Evolutionary conservation across 2,888 invertebrate genomes (phyloP), one percentile per base, ranked within the genome.

Genomic region (Leptothorax acervorum): DNA sequence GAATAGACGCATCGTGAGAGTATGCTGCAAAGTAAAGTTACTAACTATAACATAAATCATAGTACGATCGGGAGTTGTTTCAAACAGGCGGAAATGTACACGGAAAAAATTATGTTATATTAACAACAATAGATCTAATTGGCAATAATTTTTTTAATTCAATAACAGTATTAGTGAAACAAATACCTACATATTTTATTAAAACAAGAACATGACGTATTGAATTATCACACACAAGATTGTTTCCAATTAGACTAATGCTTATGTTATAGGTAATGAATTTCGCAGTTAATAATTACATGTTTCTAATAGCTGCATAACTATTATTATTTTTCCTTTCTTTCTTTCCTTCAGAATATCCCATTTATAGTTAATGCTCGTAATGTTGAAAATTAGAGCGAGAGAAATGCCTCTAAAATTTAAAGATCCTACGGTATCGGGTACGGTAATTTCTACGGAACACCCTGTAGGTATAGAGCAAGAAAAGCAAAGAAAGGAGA

Each of bases 1-100:
- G 92, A 96, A 96, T 84, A 96, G 94, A 90, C 96, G 94, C 96
- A 96, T 96, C 86, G 66, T 73, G 87, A 83, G 39, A 11, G 28
- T 60, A 48, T 28, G 39, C 79, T 79, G 70, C 35, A 79, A 79
- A 6, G 23, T 70, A n/a, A 75, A 63, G 18, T 55, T 39, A 65
- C 48, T 60, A 23, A 48, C n/a, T 35, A 31, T 66, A 57, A 53
- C 12, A 42, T n/a, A 35, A 15, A n/a, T 55, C 4, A n/a, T 45
- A 31, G 1, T 2, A 9, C 3, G 42, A 48, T n/a, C 12, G 15
- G 15, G 15, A 35, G 28, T n/a, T n/a, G 48, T n/a, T 48, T 48
- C 28, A 48, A 63, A 15, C 35, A 39, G 35, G 6, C 9, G 1
- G 23, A 53, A 4, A 28, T 35, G 6, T 35, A 35, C 35, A 35